Conservation (phyloP, 2,888 invertebrate species). For the Hartigia nigra region DNA sequence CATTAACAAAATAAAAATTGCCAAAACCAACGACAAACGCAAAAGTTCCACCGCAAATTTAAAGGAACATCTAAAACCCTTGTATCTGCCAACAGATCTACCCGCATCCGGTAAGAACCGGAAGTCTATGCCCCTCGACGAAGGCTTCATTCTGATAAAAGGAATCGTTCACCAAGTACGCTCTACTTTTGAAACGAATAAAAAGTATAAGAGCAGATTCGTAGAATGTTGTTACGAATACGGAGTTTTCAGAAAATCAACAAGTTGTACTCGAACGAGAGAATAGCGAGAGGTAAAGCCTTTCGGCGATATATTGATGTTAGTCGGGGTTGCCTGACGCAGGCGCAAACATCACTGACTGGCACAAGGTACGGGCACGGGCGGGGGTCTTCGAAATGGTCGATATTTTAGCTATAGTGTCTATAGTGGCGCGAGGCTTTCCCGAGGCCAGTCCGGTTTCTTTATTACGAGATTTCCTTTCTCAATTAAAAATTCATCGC, state of each 20-base stretch:
- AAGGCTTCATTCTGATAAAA: background rate
- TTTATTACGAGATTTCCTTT: conserved; percentile 13
- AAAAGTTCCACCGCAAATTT: background rate
- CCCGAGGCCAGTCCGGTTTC: conserved; percentile 44
- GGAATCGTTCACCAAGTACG: background rate
- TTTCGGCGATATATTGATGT: conserved; percentile 51
- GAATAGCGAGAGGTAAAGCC: background rate
- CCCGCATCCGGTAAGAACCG: background rate
- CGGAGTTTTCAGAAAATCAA: conserved; percentile 13
- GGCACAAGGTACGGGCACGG: conserved; percentile 45
- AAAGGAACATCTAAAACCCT: background rate
- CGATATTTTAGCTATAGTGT: conserved; percentile 62
- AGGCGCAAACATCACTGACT: conserved; percentile 43
- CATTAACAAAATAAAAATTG: background rate
- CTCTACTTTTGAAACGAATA: background rate
- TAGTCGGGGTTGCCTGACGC: conserved; percentile 45
- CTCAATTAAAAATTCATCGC: conserved; percentile 3
- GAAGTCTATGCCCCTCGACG: background rate
- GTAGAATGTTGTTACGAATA: background rate
- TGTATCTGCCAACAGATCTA: background rate
- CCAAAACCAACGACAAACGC: background rate
- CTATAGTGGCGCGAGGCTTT: conserved; percentile 60
- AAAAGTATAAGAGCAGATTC: background rate
- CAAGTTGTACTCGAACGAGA: conserved; percentile 15
- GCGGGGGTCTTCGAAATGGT: conserved; percentile 61